Percentiles rank a stretch among this genome's conserved stretches.
phyloP scores from a whole-genome alignment of 2,797 vertebrate genomes.

The Chiloscyllium punctatum region DNA sequence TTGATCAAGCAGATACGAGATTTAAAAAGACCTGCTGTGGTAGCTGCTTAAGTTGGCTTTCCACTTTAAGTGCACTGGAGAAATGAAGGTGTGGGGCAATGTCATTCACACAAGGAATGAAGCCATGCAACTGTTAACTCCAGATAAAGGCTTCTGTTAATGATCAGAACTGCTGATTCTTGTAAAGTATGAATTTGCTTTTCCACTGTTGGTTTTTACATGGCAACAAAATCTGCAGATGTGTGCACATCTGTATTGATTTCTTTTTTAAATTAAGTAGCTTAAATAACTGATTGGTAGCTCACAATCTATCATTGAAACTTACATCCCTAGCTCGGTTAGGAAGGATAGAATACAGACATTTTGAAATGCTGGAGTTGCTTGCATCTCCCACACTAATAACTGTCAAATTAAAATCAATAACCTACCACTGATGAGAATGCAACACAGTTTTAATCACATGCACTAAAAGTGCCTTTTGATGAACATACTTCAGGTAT shows the following conservation, averaged over 20 bases:
- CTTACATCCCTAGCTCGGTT: not conserved
- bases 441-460: too few species aligned
- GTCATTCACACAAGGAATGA: not conserved
- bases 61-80: not conserved
- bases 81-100: not conserved
- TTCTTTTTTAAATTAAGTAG: not conserved
- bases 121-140: not conserved
- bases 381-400: too few species aligned
- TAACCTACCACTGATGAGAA: too few species aligned
- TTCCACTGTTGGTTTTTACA: not conserved
- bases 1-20: conserved; percentile 73
- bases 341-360: too few species aligned
- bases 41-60: conserved; percentile 47
- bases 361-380: too few species aligned
- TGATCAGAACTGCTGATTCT: not conserved
- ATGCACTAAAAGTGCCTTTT: too few species aligned
- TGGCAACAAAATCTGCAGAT: not conserved
- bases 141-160: not conserved
- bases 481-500: too few species aligned
- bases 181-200: not conserved
- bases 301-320: not conserved
- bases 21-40: conserved; percentile 59
- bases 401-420: too few species aligned
- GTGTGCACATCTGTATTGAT: not conserved
- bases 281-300: not conserved